Evolutionary conservation across 2,797 vertebrate species (phyloP).

Genomic region (Pristis pectinata): DNA sequence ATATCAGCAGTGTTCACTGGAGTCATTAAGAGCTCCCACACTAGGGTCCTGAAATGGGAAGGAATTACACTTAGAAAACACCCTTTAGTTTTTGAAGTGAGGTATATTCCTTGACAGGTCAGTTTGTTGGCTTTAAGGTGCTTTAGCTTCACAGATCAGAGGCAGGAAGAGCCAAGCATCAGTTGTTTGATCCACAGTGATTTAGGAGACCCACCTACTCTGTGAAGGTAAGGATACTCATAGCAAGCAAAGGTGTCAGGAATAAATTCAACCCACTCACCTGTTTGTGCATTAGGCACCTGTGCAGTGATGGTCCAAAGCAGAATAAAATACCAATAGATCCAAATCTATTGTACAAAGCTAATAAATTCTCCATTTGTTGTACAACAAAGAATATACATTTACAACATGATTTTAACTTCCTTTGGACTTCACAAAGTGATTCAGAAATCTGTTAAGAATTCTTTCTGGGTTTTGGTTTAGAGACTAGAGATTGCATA

Average conservation of each 20-base stretch:
- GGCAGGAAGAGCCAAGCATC: not conserved
- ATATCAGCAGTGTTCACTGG: not conserved
- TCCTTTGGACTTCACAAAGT: not conserved
- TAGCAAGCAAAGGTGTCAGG: not conserved
- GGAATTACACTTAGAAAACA: not conserved
- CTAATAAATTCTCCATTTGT: not conserved
- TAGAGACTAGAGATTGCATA: not conserved
- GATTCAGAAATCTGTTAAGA: not conserved
- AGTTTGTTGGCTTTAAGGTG: not conserved
- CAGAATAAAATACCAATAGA: not conserved
- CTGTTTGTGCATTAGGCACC: not conserved
- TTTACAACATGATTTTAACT: not conserved
- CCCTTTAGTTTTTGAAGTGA: not conserved
- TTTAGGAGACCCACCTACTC: not conserved
- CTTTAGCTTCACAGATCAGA: not conserved
- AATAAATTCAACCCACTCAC: too few relatives aligned
- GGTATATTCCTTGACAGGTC: not conserved
- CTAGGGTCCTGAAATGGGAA: not conserved
- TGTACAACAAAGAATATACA: not conserved
- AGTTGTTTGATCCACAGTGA: not conserved
- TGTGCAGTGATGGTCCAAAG: not conserved
- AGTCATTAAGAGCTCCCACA: not conserved
- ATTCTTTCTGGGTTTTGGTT: not conserved
- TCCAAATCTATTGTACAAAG: not conserved
- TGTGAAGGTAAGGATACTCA: not conserved